Percentiles rank a stretch among this genome's conserved stretches.
phyloP scores from a whole-genome alignment of 2,113 vertebrate species.

The Excalfactoria chinensis region DNA sequence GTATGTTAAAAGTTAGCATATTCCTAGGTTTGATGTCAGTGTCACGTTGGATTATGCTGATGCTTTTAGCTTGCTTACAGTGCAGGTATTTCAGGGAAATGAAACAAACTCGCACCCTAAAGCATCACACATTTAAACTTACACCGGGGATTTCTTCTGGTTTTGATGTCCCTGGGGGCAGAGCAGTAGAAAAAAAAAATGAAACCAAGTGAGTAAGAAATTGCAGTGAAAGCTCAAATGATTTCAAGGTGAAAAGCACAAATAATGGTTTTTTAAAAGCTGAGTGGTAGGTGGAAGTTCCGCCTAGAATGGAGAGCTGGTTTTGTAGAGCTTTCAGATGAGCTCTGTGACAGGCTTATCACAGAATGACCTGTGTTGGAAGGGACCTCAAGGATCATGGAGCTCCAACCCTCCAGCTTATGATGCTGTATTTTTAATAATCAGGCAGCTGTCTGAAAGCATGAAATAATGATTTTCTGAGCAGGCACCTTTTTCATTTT shows the following conservation, averaged over 20 bases:
- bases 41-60: fast-evolving
- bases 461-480: neutral
- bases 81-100: neutral
- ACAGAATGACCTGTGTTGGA: too few relatives aligned
- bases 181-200: neutral
- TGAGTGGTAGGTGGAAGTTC: neutral
- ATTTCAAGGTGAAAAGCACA: neutral
- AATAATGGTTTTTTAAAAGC: neutral
- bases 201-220: neutral
- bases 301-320: neutral
- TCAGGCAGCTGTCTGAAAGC: neutral
- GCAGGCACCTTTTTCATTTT: neutral
- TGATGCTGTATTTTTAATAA: neutral
- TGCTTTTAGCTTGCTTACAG: neutral
- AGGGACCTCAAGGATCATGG: too few relatives aligned
- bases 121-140: neutral
- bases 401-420: too few relatives aligned
- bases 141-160: neutral
- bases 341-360: neutral
- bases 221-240: neutral
- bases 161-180: neutral
- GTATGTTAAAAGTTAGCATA: fast-evolving
- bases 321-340: neutral
- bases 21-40: neutral
- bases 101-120: fast-evolving